Percentiles rank a stretch among this genome's conserved stretches.
phyloP scores from a whole-genome alignment of 2,797 vertebrate species.

The Discoglossus pictus region DNA sequence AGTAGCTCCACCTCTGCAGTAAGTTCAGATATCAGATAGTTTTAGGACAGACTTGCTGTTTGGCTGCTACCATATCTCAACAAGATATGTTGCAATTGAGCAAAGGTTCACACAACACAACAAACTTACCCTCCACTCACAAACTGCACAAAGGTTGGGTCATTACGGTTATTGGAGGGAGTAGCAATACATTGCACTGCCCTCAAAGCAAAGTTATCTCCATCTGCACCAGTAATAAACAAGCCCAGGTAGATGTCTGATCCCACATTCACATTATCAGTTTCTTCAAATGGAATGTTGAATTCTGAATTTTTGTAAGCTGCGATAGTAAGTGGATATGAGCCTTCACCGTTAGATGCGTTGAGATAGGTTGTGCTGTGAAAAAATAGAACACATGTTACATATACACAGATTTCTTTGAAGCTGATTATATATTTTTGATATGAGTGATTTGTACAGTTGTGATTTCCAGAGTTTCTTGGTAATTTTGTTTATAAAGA shows the following conservation, averaged over 20 bases:
- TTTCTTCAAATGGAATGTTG: not conserved
- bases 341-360: not conserved
- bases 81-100: too few species aligned
- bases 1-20: too few species aligned
- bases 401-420: too few species aligned
- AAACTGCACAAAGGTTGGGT: not conserved
- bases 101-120: not conserved
- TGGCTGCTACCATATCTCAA: too few species aligned
- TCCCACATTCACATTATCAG: not conserved
- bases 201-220: not conserved
- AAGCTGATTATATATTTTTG: too few species aligned
- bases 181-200: not conserved
- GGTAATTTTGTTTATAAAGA: too few species aligned
- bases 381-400: too few species aligned
- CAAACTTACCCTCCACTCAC: conserved; percentile 1
- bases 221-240: not conserved
- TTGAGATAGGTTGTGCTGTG: not conserved
- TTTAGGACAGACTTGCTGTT: too few species aligned
- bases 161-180: not conserved
- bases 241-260: not conserved
- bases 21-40: too few species aligned
- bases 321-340: not conserved
- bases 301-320: not conserved
- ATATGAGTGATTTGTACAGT: too few species aligned
- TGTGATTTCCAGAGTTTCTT: too few species aligned